Evolutionary conservation across 2,113 vertebrate genomes (phyloP).

Genomic region (Chunga burmeisteri): DNA sequence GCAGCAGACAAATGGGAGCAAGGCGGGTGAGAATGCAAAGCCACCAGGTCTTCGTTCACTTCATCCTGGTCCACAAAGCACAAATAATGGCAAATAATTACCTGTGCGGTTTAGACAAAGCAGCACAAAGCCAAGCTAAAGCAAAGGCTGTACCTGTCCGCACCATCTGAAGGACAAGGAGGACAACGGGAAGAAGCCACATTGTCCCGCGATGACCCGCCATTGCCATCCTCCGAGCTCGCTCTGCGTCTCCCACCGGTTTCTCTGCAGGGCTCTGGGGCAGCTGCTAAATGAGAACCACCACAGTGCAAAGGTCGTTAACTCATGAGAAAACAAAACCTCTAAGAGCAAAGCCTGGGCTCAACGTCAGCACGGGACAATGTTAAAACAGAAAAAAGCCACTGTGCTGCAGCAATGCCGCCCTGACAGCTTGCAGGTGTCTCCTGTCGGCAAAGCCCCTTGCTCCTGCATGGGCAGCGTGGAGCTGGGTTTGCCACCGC

Average conservation of each 20-base stretch:
- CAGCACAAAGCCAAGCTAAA: neutral
- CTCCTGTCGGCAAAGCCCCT: accelerated
- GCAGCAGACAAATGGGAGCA: neutral
- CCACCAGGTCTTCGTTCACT: neutral
- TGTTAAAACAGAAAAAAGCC: neutral
- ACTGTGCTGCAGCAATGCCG: neutral
- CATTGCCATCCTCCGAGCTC: neutral
- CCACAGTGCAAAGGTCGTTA: constrained; percentile 41
- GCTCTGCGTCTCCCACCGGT: accelerated
- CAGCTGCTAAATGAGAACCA: neutral
- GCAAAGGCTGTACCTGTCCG: constrained; percentile 35
- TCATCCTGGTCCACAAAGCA: neutral
- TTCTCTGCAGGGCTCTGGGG: neutral
- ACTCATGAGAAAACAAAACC: neutral
- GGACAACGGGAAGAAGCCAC: neutral
- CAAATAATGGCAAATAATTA: neutral
- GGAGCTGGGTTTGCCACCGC: neutral
- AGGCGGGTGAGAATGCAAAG: neutral
- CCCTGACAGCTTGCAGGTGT: neutral
- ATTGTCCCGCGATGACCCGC: neutral
- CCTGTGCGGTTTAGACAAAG: neutral
- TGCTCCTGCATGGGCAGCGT: accelerated
- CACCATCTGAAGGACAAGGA: constrained; percentile 22
- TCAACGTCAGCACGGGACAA: neutral
- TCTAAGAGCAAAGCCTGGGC: neutral